Conservation (phyloP, 2,113 vertebrate species). For the Ondatra zibethicus region DNA sequence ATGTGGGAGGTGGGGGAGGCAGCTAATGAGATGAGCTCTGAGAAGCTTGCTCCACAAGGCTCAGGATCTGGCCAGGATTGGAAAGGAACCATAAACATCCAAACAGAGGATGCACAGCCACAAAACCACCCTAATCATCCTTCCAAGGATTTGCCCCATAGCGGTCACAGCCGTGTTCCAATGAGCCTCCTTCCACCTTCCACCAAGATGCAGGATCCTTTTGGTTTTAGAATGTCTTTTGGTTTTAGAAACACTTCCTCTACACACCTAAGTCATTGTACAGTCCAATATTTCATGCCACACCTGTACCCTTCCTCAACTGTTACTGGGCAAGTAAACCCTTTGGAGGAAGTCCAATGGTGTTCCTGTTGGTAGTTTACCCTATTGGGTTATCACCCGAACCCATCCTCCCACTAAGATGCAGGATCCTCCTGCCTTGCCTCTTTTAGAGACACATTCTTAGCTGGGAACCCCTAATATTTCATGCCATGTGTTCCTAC, state of each 20-base stretch:
- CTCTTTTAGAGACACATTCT: not conserved
- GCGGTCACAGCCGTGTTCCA: not conserved
- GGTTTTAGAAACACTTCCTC: no score
- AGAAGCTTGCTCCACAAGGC: not conserved
- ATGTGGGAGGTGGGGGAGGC: not conserved
- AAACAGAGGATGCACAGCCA: not conserved
- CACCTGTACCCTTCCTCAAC: not conserved
- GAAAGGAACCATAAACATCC: not conserved
- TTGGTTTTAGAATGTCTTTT: no score
- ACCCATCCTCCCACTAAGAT: not conserved
- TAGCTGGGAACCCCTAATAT: not conserved
- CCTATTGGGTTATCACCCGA: no score
- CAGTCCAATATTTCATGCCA: not conserved
- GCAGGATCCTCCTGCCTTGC: not conserved
- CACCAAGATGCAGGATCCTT: no score
- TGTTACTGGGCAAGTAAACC: not conserved
- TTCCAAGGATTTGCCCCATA: not conserved
- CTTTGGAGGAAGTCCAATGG: not conserved
- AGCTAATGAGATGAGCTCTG: slow-evolving; percentile 17
- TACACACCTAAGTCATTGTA: no score
- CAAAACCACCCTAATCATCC: not conserved
- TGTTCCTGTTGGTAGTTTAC: not conserved
- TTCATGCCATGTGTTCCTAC: not conserved
- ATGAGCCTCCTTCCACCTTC: not conserved
- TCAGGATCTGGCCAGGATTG: not conserved